phyloP scores from a whole-genome alignment of 2,888 invertebrate species.

The Spodoptera littoralis region DNA sequence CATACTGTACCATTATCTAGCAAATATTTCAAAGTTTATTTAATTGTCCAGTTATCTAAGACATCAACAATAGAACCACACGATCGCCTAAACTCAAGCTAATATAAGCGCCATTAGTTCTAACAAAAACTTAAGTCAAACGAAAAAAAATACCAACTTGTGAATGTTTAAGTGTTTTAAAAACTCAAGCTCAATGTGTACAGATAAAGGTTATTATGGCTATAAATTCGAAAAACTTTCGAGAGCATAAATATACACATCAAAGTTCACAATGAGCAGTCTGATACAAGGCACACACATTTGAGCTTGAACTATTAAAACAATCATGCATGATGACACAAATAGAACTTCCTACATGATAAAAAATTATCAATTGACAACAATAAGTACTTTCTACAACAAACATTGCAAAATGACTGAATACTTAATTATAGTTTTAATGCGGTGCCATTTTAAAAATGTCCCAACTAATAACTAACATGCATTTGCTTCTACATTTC shows the following conservation, averaged over 20 bases:
- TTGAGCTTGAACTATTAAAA: slow-evolving; percentile 25
- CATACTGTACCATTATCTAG: neutral
- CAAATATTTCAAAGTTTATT: neutral
- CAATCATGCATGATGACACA: slow-evolving; percentile 26
- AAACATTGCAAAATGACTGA: slow-evolving; percentile 48
- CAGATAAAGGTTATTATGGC: slow-evolving; percentile 8
- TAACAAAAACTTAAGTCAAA: slow-evolving; percentile 13
- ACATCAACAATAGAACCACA: slow-evolving; percentile 8
- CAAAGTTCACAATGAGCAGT: slow-evolving; percentile 25
- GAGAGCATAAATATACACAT: slow-evolving; percentile 49
- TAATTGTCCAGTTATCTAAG: no score
- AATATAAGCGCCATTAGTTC: neutral
- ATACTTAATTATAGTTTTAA: slow-evolving; percentile 47
- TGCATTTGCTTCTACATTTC: slow-evolving; percentile 73
- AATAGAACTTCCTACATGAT: slow-evolving; percentile 30
- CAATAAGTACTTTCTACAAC: slow-evolving; percentile 48
- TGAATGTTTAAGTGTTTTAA: slow-evolving; percentile 6
- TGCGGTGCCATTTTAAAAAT: slow-evolving; percentile 63
- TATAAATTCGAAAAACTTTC: slow-evolving; percentile 30
- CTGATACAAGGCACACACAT: slow-evolving; percentile 21
- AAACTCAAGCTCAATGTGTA: slow-evolving; percentile 29
- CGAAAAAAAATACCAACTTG: neutral
- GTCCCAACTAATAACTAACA: slow-evolving; percentile 56
- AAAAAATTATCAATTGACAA: slow-evolving; percentile 33
- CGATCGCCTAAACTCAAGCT: neutral